phyloP scores from a whole-genome alignment of 2,888 invertebrate genomes.

The Galeopsomyia nigrocyanea region DNA sequence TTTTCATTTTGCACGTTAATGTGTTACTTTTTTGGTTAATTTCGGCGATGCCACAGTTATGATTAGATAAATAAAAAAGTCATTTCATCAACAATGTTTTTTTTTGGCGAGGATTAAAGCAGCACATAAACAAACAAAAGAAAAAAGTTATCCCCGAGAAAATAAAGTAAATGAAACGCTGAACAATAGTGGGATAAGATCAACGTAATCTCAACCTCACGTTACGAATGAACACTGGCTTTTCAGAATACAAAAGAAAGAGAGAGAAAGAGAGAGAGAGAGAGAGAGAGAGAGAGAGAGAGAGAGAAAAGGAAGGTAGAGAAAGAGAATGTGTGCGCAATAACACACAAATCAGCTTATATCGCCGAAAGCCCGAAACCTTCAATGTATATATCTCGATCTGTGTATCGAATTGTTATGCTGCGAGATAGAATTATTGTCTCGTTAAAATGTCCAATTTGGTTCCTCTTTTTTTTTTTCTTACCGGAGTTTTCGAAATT shows the following conservation, averaged over 20 bases:
- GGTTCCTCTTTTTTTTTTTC: background rate
- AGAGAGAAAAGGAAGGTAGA: background rate
- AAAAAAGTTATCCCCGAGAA: slow-evolving; percentile 1
- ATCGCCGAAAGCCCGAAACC: too few relatives aligned
- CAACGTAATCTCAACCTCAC: slow-evolving; percentile 6
- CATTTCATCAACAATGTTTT: background rate
- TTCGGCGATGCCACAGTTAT: background rate
- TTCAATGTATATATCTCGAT: too few relatives aligned
- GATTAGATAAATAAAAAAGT: background rate
- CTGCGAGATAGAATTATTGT: slow-evolving; percentile 45
- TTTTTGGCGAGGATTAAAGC: slow-evolving; percentile 7
- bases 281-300: background rate
- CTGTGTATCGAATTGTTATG: too few relatives aligned
- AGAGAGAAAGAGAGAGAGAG: background rate
- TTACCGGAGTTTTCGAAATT: slow-evolving; percentile 26
- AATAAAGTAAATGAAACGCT: slow-evolving; percentile 19
- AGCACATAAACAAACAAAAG: slow-evolving; percentile 19
- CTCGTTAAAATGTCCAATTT: slow-evolving; percentile 18
- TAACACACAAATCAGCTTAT: too few relatives aligned
- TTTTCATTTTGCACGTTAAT: slow-evolving; percentile 1
- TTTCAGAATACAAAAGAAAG: slow-evolving; percentile 17
- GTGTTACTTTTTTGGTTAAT: slow-evolving; percentile 1
- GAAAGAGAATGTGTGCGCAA: too few relatives aligned
- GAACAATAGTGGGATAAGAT: slow-evolving; percentile 12
- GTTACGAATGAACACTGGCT: slow-evolving; percentile 18